These are phyloP conservation scores for Muscina levida DNA, from an alignment of 2,888 invertebrate genomes.

Conservation along the genomic window DNA sequence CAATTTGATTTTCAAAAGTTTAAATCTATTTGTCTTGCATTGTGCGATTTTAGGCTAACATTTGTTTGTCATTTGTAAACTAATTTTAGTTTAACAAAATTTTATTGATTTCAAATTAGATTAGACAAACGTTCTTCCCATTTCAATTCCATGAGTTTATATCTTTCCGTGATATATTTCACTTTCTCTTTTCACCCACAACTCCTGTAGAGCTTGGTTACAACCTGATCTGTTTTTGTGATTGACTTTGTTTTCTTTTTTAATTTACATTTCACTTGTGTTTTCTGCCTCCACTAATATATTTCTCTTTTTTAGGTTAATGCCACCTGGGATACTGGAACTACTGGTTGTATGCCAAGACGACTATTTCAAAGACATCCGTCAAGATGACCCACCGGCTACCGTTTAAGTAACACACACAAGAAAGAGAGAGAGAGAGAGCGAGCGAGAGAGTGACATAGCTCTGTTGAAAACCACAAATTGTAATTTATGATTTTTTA, in stretches of 20 bases:
- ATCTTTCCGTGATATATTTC: too few relatives aligned
- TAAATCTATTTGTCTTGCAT: too few relatives aligned
- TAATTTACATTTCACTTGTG: constrained; percentile 5
- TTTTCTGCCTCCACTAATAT: constrained; percentile 27
- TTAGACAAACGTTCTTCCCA: too few relatives aligned
- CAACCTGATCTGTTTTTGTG: background rate
- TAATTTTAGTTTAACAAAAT: too few relatives aligned
- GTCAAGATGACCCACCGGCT: too few relatives aligned
- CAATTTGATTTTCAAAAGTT: too few relatives aligned
- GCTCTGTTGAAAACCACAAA: background rate
- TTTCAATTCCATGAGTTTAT: background rate
- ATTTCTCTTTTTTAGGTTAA: constrained; percentile 44
- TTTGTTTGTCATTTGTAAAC: too few relatives aligned
- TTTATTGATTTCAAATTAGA: too few relatives aligned
- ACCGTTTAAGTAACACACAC: background rate
- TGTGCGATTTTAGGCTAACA: too few relatives aligned
- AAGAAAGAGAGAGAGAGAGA: background rate
- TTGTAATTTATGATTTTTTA: constrained; percentile 25
- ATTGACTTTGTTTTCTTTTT: background rate
- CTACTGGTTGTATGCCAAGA: too few relatives aligned
- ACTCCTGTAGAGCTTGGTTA: background rate
- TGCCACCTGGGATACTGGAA: background rate
- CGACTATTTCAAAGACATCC: too few relatives aligned
- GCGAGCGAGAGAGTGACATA: too few relatives aligned
- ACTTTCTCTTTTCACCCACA: background rate